A percentile compares a stretch with the other conserved stretches of the same genome.
phyloP scores from a whole-genome alignment of 2,797 vertebrate species.

The Phyllotis vaccarum region DNA sequence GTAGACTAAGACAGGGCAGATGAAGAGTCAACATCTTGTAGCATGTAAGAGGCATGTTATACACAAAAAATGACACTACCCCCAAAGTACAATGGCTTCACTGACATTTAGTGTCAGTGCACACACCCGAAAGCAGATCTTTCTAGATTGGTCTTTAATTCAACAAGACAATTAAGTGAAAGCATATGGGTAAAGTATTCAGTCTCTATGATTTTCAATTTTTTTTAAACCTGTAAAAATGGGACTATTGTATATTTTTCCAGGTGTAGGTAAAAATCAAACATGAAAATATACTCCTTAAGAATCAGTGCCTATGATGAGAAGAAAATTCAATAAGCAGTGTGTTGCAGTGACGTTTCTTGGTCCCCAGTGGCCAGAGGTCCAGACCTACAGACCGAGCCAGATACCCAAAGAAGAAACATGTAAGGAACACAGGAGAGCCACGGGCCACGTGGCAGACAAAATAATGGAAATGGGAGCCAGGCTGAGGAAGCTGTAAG shows the following conservation, averaged over 20 bases:
- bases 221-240: conserved; percentile 13
- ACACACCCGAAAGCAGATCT: neutral
- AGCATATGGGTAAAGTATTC: neutral
- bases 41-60: neutral
- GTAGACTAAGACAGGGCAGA: neutral
- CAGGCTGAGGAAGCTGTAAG: too few species aligned
- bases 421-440: too few species aligned
- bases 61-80: neutral
- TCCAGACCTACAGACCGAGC: too few species aligned
- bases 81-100: neutral
- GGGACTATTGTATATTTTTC: neutral
- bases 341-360: too few species aligned
- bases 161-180: neutral
- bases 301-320: neutral
- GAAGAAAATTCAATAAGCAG: conserved; percentile 4
- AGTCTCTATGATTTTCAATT: conserved; percentile 26
- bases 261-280: neutral
- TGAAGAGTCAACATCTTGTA: neutral
- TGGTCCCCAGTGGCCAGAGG: too few species aligned
- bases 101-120: neutral
- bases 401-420: too few species aligned
- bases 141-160: conserved; percentile 26
- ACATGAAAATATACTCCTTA: conserved; percentile 16
- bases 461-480: too few species aligned
- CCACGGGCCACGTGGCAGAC: too few species aligned